A percentile compares a stretch with the other conserved stretches of the same genome.
These are phyloP conservation scores for Orthosia cruda DNA, from an alignment of 2,888 invertebrate species.

Conservation along the genomic window DNA sequence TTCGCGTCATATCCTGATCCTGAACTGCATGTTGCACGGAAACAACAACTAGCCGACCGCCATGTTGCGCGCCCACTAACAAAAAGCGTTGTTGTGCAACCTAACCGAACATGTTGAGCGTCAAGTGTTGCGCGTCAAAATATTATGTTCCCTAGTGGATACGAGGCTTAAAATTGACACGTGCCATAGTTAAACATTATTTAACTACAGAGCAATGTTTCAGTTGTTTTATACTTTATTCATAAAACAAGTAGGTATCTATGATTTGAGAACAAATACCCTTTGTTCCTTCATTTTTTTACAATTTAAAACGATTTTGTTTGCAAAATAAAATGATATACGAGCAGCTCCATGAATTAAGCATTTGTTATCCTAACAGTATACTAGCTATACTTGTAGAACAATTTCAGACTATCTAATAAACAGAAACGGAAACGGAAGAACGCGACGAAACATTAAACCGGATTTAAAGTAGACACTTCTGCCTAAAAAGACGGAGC, in stretches of 20 bases:
- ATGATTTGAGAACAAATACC: neutral
- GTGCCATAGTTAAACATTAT: neutral
- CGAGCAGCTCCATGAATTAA: too few relatives aligned
- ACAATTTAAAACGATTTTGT: neutral
- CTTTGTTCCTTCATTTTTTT: too few relatives aligned
- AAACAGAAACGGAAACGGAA: constrained; percentile 21
- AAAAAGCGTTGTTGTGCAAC: too few relatives aligned
- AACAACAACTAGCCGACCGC: too few relatives aligned
- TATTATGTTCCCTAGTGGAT: too few relatives aligned
- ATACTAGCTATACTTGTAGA: too few relatives aligned
- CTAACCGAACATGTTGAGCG: too few relatives aligned
- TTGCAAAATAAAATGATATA: neutral
- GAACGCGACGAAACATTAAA: constrained; percentile 46
- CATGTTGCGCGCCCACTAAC: too few relatives aligned
- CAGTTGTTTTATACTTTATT: neutral
- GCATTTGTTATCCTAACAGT: too few relatives aligned
- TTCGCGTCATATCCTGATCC: too few relatives aligned
- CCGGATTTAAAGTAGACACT: constrained; percentile 56
- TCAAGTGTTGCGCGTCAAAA: too few relatives aligned
- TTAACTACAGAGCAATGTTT: neutral
- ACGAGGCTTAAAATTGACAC: constrained; percentile 2
- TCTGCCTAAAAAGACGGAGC: constrained; percentile 53
- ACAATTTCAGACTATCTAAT: constrained; percentile 31
- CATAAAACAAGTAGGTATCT: neutral
- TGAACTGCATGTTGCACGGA: too few relatives aligned